Evolutionary conservation across 2,888 invertebrate genomes (phyloP).

Genomic region (Phasia obesa): DNA sequence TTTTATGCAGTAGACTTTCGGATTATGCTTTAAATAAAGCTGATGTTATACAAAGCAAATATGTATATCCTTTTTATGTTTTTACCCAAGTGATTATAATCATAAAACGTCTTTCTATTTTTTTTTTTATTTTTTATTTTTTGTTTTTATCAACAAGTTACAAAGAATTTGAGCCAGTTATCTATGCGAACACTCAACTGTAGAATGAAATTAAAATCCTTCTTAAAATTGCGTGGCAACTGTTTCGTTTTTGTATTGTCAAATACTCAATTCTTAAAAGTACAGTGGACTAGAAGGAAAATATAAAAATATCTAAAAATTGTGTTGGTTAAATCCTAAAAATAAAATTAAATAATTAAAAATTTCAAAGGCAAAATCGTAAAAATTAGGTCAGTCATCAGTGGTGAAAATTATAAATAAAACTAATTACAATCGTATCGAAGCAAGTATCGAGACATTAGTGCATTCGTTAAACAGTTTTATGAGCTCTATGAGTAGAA

Average conservation of each 20-base stretch:
- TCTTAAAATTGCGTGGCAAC: slow-evolving; percentile 50
- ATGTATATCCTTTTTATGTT: slow-evolving; percentile 16
- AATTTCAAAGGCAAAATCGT: no score
- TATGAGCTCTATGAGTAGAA: no score
- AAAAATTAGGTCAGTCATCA: no score
- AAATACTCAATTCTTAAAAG: not conserved
- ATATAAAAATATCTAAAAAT: not conserved
- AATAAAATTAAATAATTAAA: no score
- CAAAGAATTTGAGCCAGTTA: slow-evolving; percentile 54
- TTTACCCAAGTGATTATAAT: slow-evolving; percentile 46
- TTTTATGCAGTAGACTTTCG: no score
- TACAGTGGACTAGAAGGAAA: slow-evolving; percentile 11
- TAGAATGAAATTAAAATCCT: slow-evolving; percentile 60
- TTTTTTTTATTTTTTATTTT: not conserved
- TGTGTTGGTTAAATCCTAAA: not conserved
- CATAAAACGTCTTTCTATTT: slow-evolving; percentile 27
- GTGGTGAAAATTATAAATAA: no score
- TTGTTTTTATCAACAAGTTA: slow-evolving; percentile 16
- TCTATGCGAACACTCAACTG: slow-evolving; percentile 38
- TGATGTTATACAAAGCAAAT: not conserved
- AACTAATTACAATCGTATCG: no score
- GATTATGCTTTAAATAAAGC: no score
- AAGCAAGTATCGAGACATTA: no score
- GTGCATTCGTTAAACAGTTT: no score
- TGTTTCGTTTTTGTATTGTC: slow-evolving; percentile 24